These are phyloP conservation scores for Trichomycterus rosablanca DNA, from an alignment of 2,113 vertebrate species.

Conservation along the genomic window DNA sequence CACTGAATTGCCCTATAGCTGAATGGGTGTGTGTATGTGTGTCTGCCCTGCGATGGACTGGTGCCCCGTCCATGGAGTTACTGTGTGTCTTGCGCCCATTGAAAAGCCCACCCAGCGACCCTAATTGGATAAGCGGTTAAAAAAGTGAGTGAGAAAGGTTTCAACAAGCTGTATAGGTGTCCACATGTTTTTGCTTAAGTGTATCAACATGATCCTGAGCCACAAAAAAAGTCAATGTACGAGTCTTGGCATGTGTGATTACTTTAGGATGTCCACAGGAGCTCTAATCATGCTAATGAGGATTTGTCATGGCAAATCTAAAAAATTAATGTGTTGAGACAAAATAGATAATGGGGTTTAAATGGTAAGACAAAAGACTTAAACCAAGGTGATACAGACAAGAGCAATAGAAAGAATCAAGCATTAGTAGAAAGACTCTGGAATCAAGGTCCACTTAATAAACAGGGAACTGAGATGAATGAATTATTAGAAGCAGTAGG, in stretches of 20 bases:
- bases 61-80: too few relatives aligned
- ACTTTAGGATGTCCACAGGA: constrained; percentile 8
- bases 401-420: not conserved
- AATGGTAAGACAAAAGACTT: constrained; percentile 9
- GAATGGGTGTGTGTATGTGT: too few relatives aligned
- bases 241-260: constrained; percentile 18
- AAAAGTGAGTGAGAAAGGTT: too few relatives aligned
- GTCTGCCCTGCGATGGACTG: too few relatives aligned
- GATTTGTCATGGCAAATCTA: constrained; percentile 2
- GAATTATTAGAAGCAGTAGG: not conserved
- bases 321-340: constrained; percentile 12
- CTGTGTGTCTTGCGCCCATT: too few relatives aligned
- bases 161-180: too few relatives aligned
- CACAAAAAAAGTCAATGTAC: constrained; percentile 6
- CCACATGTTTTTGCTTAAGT: too few relatives aligned
- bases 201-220: constrained; percentile 2
- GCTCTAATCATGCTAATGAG: constrained; percentile 5
- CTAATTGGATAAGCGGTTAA: too few relatives aligned
- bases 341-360: constrained; percentile 1
- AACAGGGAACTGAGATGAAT: not conserved
- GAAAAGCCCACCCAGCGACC: too few relatives aligned
- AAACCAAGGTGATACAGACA: constrained; percentile 20
- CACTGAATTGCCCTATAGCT: too few relatives aligned
- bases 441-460: not conserved
- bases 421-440: not conserved